phyloP scores from a whole-genome alignment of 2,797 vertebrate species.

The Galaxias olidus region DNA sequence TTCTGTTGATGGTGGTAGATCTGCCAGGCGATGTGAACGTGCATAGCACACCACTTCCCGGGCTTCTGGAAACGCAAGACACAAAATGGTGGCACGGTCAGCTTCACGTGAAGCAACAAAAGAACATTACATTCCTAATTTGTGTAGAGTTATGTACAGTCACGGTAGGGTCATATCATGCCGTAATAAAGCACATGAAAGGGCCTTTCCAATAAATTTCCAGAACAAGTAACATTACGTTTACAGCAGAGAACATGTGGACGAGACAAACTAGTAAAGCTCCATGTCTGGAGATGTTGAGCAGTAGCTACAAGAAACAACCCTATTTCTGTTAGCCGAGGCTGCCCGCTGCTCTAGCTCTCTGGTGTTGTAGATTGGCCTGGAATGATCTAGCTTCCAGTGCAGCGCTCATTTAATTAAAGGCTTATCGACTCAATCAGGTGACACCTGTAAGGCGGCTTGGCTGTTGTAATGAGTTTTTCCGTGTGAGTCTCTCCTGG shows the following conservation, averaged over 20 bases:
- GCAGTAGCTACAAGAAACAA: background rate
- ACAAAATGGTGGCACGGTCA: background rate
- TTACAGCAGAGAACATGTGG: too few species aligned
- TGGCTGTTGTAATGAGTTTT: conserved; percentile 47
- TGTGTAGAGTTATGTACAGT: too few species aligned
- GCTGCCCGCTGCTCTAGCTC: background rate
- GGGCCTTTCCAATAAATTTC: too few species aligned
- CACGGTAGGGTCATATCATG: too few species aligned
- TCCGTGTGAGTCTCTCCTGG: conserved; percentile 49
- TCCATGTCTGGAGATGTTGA: too few species aligned
- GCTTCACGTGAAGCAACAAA: conserved; percentile 7
- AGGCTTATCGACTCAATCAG: conserved; percentile 44
- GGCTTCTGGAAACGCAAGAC: conserved; percentile 84
- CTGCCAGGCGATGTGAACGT: conserved; percentile 98
- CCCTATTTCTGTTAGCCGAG: background rate
- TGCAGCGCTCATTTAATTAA: conserved; percentile 51
- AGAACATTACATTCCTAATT: too few species aligned
- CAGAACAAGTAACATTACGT: too few species aligned
- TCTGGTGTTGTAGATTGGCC: background rate
- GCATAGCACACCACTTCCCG: conserved; percentile 99
- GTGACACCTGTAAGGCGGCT: conserved; percentile 44
- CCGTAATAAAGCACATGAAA: too few species aligned
- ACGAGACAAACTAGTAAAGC: too few species aligned
- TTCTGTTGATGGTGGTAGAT: conserved; percentile 99
- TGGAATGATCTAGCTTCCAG: conserved; percentile 19